A percentile compares a stretch with the other conserved stretches of the same genome.
phyloP scores from a whole-genome alignment of 2,113 vertebrate species.

The Trematomus loennbergii region DNA sequence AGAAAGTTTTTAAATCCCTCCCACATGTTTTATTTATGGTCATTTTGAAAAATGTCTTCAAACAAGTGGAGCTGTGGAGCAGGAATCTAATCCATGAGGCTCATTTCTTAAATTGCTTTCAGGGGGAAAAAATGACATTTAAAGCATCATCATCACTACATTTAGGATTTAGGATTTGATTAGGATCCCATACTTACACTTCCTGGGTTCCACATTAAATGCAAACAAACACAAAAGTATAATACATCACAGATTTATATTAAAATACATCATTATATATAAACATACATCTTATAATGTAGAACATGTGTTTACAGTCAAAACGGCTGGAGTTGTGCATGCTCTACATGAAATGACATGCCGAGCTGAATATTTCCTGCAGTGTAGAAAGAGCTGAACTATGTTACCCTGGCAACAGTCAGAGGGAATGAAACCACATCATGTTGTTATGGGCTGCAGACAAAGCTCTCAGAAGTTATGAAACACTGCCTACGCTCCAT shows the following conservation, averaged over 20 bases:
- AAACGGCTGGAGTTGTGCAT: too few species aligned
- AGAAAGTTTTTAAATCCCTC: background rate
- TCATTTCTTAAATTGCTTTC: constrained; percentile 3
- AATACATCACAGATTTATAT: too few species aligned
- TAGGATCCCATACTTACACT: too few species aligned
- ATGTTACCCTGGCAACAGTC: constrained; percentile 69
- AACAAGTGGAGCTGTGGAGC: background rate
- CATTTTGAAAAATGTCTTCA: background rate
- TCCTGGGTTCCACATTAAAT: too few species aligned
- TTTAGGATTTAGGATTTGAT: background rate
- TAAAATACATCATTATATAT: too few species aligned
- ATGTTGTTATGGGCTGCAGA: constrained; percentile 29
- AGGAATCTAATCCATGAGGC: constrained; percentile 3
- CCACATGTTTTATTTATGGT: background rate
- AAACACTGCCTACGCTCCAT: constrained; percentile 4
- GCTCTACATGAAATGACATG: constrained; percentile 9
- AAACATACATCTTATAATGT: too few species aligned
- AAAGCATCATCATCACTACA: constrained; percentile 20
- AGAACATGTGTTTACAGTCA: too few species aligned
- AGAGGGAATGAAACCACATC: constrained; percentile 47
- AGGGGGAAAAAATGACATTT: constrained; percentile 26
- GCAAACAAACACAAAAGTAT: too few species aligned
- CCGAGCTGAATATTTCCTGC: constrained; percentile 31
- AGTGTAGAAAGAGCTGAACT: constrained; percentile 42
- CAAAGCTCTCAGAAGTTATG: constrained; percentile 28